These are phyloP conservation scores for Teleiodes luculella DNA, from an alignment of 2,888 invertebrate genomes.

Conservation along the genomic window DNA sequence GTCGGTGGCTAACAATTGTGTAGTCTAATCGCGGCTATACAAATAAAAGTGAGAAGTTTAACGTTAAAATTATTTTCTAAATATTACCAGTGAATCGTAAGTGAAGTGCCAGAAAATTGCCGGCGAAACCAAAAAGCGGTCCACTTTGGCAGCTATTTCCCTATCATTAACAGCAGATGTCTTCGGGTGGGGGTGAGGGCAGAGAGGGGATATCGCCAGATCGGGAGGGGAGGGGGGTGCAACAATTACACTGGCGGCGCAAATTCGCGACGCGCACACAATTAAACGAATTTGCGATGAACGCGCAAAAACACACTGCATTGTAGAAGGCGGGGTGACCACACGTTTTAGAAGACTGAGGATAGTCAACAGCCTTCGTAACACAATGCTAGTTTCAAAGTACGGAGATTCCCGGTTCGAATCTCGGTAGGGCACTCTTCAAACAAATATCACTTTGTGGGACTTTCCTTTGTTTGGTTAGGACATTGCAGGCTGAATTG, in stretches of 20 bases:
- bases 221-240: slow-evolving; percentile 7
- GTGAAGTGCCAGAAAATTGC: neutral
- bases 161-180: neutral
- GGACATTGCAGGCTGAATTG: too few species aligned
- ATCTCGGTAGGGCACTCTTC: too few species aligned
- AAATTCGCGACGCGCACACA: slow-evolving; percentile 63
- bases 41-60: neutral
- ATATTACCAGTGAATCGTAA: neutral
- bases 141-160: neutral
- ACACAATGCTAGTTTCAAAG: too few species aligned
- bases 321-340: slow-evolving; percentile 34
- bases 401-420: too few species aligned
- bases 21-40: too few species aligned
- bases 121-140: neutral
- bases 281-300: slow-evolving; percentile 68
- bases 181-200: neutral
- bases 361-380: too few species aligned
- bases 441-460: too few species aligned
- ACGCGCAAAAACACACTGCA: slow-evolving; percentile 52
- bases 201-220: neutral
- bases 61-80: neutral
- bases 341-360: too few species aligned
- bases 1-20: too few species aligned
- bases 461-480: too few species aligned
- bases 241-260: slow-evolving; percentile 54